A percentile compares a stretch with the other conserved stretches of the same genome.
phyloP scores from a whole-genome alignment of 2,888 invertebrate species.

The Torymus tubicola region DNA sequence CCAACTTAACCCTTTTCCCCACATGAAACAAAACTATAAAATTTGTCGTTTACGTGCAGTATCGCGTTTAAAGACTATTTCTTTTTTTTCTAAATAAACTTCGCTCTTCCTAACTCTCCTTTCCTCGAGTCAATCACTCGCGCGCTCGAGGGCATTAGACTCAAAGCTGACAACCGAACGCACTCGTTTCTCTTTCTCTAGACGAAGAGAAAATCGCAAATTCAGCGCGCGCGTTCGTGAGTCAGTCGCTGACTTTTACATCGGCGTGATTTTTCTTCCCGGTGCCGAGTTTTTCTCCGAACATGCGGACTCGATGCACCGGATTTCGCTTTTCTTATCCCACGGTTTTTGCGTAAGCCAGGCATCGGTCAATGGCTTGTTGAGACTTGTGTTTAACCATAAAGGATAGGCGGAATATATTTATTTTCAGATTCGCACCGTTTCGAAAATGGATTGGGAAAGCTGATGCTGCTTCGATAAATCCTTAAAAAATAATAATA shows the following conservation, averaged over 20 bases:
- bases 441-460: no score
- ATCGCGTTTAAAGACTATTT: no score
- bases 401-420: no score
- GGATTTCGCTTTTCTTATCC: conserved; percentile 46
- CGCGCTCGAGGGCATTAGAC: not conserved
- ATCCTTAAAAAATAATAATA: no score
- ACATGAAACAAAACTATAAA: no score
- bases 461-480: no score
- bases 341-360: conserved; percentile 20
- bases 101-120: no score
- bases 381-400: no score
- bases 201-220: conserved; percentile 29
- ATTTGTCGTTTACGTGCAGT: no score
- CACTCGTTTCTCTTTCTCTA: not conserved
- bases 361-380: not conserved
- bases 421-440: no score
- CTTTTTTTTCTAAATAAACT: no score
- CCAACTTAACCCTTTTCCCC: no score
- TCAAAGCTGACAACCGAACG: conserved; percentile 23
- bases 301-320: conserved; percentile 25
- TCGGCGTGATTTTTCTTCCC: conserved; percentile 23
- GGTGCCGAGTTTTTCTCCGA: not conserved
- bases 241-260: conserved; percentile 23
- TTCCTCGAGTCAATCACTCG: not conserved
- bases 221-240: conserved; percentile 8